phyloP scores from a whole-genome alignment of 2,888 invertebrate species.

The Desoria tigrina region DNA sequence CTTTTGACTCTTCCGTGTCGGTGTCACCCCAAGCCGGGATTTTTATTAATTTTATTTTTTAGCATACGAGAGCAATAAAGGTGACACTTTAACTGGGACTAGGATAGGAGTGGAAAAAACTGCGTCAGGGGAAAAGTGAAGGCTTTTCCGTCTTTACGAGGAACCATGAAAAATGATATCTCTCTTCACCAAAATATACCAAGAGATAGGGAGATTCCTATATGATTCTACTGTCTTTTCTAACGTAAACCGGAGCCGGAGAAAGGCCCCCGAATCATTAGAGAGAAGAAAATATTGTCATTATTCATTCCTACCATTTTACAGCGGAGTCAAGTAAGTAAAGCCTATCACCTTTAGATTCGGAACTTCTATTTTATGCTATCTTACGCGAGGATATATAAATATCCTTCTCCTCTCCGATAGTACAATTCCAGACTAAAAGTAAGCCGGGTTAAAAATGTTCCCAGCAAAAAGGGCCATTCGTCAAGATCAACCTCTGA shows the following conservation, averaged over 20 bases:
- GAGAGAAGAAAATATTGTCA: slow-evolving; percentile 21
- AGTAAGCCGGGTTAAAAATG: slow-evolving; percentile 31
- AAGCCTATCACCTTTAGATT: too few relatives aligned
- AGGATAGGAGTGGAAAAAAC: not conserved
- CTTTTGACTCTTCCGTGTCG: too few relatives aligned
- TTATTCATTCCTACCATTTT: slow-evolving; percentile 15
- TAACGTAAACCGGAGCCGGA: too few relatives aligned
- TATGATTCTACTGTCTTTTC: too few relatives aligned
- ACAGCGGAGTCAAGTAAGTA: too few relatives aligned
- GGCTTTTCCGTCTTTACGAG: not conserved
- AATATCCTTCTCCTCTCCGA: not conserved
- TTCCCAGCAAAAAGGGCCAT: slow-evolving; percentile 48
- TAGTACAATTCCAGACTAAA: not conserved
- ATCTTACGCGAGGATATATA: not conserved
- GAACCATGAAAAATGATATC: slow-evolving; percentile 9
- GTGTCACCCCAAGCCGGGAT: too few relatives aligned
- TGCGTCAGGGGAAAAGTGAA: slow-evolving; percentile 7
- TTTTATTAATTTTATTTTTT: slow-evolving; percentile 7
- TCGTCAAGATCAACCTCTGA: slow-evolving; percentile 52
- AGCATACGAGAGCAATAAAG: slow-evolving; percentile 7
- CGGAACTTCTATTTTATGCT: too few relatives aligned
- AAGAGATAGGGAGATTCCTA: too few relatives aligned
- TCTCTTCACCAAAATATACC: not conserved
- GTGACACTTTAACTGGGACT: slow-evolving; percentile 3
- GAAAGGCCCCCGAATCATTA: not conserved